Evolutionary conservation across 64 coral and sea anemone species (phyloP), one percentile per base, ranked within the genome.

Genomic region (Acropora tenuis): DNA sequence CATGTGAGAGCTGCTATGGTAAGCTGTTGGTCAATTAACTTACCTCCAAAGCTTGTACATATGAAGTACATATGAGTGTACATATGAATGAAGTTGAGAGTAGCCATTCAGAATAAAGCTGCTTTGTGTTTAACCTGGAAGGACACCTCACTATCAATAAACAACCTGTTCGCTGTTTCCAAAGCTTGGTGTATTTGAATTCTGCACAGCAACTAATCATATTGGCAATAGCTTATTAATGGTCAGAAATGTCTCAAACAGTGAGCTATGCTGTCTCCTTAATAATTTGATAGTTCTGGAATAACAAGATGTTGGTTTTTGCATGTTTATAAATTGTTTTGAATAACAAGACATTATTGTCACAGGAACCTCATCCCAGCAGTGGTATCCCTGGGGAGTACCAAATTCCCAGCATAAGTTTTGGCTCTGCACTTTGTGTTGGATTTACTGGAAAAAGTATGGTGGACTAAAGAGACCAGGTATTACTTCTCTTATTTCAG

Each of bases 391-490:
- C 1, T 99, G 97, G 97, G 93, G 91, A 41, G 81, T 94, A 17
- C 91, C 91, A 10, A 99, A 99, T 68, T 96, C 90, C 0, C 91
- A 84, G 72, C 94, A 99, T 78, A 88, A 88, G 88, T 90, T 96
- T 69, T 99, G 93, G 82, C 94, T 99, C 50, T 99, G 97, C 41
- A 96, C 97, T 6, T 76, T 99, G 84, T 99, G 97, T 60, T 99
- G 97, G 97, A 95, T 99, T 47, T 99, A 99, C 75, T 99, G 97
- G 97, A 99, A 99, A 77, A 99, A 99, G 74, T 99, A 99, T 81
- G 97, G 97, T 41, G 97, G 97, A 82, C 76, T 99, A 10, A 99
- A 99, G 75, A 95, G 92, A 92, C 97, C 97, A 96, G 97, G 97
- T 96, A 92, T 48, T 53, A 61, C 41, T 50, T 3, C 13, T 63